Evolutionary conservation across 1,140 invertebrate genomes (phyloP).

Genomic region (honey bee (Apis mellifera)): Amel_HAv3.1 CM009945.2:7574001-7574500

Average conservation of each 20-base stretch:
- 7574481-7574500: background rate
- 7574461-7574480: background rate
- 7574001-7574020: too few species aligned
- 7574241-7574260: conserved; percentile 37
- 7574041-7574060: background rate
- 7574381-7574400: conserved; percentile 22
- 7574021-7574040: background rate
- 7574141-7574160: conserved; percentile 25
- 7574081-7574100: conserved; percentile 23
- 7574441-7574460: background rate
- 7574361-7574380: conserved; percentile 52
- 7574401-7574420: background rate
- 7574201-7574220: conserved; percentile 2
- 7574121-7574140: background rate
- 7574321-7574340: conserved; percentile 8
- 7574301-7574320: conserved; percentile 64
- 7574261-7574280: conserved; percentile 40
- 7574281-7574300: conserved; percentile 40
- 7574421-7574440: conserved; percentile 16
- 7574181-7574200: background rate
- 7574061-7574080: conserved; percentile 1
- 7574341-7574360: conserved; percentile 44
- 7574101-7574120: conserved; percentile 28
- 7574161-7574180: background rate
- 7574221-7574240: conserved; percentile 17